Percentiles rank a stretch among this genome's conserved stretches.
Evolutionary conservation across 2,888 invertebrate genomes (phyloP).

Genomic region (Nephrotoma guestfalica): DNA sequence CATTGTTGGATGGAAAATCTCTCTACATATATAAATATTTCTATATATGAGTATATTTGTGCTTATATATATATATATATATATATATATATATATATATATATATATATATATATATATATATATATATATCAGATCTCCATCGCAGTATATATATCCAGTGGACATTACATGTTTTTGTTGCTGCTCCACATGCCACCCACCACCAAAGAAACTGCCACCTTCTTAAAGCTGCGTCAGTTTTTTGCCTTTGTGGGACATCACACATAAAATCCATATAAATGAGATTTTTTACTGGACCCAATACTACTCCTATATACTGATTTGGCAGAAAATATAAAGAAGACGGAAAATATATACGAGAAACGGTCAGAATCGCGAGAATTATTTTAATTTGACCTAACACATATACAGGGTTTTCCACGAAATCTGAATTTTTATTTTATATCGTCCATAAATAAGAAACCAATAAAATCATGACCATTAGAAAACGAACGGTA

Average conservation of each 20-base stretch:
- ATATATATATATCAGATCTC: background rate
- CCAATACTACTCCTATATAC: background rate
- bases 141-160: background rate
- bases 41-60: background rate
- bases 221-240: constrained; percentile 5
- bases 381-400: constrained; percentile 7
- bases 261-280: constrained; percentile 2
- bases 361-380: constrained; percentile 5
- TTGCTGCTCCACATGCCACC: background rate
- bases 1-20: background rate
- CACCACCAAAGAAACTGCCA: background rate
- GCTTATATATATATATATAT: background rate
- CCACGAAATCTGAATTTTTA: background rate
- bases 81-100: background rate
- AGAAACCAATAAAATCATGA: background rate
- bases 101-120: background rate
- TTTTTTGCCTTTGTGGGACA: constrained; percentile 5
- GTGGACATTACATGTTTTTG: background rate
- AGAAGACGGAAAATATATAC: background rate
- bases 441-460: background rate
- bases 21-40: background rate
- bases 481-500: background rate
- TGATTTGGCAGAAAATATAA: background rate
- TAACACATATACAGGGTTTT: background rate
- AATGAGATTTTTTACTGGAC: background rate